Base-by-base conservation (phyloP, 2,888 invertebrate genomes). In the Temnothorax ravouxi region DNA sequence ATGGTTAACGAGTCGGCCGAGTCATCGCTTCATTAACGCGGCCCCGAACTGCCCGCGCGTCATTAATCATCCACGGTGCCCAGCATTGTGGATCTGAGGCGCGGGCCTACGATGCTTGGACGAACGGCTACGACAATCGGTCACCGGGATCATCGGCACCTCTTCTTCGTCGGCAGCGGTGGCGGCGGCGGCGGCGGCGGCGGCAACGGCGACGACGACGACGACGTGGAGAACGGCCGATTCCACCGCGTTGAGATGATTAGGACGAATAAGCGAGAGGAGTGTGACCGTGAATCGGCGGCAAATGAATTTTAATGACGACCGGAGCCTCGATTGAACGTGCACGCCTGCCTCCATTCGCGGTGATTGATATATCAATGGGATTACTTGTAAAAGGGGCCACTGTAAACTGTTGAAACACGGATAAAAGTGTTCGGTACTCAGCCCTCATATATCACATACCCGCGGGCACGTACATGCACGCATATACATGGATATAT, bases 21-120 rank as follows among this genome's bases (percentile, higher is more conserved):
- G 94, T 95, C 94, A 94, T 93, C 93, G 93, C 92, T 90, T 93
- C 93, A 93, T 93, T 94, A 94, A 94, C 93, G 93, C 91, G 89
- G 86, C 92, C 83, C 85, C 89, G 87, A 87, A 86, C 88, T 86
- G 83, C 87, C 86, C 88, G 88, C 92, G 93, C 91, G 92, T 92
- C 94, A 94, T 95, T 95, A 94, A 94, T 94, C 94, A 94, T 94
- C 87, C 87, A 89, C 88, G 86, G 71, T 56, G 87, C 87, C 84
- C 80, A 21, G 84, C 86, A 91, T 91, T 90, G 90, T 90, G 79
- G 85, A 74, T 84, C 84, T 85, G 83, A 83, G 86, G 72, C 86
- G 86, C 52, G 50, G 47, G 54, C n/a, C 77, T 54, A 67, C 64
- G 67, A 67, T 34, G 61, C 82, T 74, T 25, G 9, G 25, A 18